phyloP scores from a whole-genome alignment of 2,888 invertebrate genomes.

The Teinopalpus imperialis region DNA sequence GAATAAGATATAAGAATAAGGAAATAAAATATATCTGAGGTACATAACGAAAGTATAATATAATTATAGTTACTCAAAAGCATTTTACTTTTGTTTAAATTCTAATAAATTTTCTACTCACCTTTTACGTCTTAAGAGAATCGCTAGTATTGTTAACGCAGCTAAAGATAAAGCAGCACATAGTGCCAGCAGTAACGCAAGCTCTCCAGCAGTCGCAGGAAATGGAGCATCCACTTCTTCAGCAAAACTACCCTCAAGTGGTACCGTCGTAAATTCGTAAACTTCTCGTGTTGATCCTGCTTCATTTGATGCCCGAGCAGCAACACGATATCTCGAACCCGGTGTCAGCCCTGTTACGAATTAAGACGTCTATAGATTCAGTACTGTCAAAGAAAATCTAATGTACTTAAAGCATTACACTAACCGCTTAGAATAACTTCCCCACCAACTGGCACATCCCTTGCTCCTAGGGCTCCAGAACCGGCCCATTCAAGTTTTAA shows the following conservation, averaged over 20 bases:
- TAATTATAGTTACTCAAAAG: too few relatives aligned
- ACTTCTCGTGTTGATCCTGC: conserved; percentile 83
- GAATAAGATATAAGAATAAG: too few relatives aligned
- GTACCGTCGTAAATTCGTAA: conserved; percentile 82
- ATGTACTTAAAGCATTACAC: not conserved
- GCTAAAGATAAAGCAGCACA: conserved; percentile 81
- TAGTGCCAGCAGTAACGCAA: conserved; percentile 72
- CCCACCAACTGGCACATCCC: conserved; percentile 71
- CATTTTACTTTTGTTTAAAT: too few relatives aligned
- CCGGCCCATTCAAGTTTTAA: conserved; percentile 88
- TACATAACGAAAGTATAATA: too few relatives aligned
- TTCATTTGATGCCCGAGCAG: conserved; percentile 83
- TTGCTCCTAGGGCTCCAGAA: conserved; percentile 70
- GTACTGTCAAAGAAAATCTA: too few relatives aligned
- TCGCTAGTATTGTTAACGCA: conserved; percentile 81
- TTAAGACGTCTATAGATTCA: too few relatives aligned
- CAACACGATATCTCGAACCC: conserved; percentile 83
- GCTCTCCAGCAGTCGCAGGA: conserved; percentile 71
- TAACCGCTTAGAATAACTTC: conserved; percentile 72
- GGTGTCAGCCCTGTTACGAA: conserved; percentile 63
- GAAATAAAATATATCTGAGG: too few relatives aligned
- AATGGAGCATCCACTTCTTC: conserved; percentile 73
- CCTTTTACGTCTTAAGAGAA: conserved; percentile 79
- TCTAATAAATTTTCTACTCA: too few relatives aligned
- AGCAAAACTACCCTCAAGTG: conserved; percentile 76